Percentiles rank a stretch among this genome's conserved stretches.
These are phyloP conservation scores for Latrodectus elegans DNA, from an alignment of 2,888 invertebrate genomes.

Conservation along the genomic window DNA sequence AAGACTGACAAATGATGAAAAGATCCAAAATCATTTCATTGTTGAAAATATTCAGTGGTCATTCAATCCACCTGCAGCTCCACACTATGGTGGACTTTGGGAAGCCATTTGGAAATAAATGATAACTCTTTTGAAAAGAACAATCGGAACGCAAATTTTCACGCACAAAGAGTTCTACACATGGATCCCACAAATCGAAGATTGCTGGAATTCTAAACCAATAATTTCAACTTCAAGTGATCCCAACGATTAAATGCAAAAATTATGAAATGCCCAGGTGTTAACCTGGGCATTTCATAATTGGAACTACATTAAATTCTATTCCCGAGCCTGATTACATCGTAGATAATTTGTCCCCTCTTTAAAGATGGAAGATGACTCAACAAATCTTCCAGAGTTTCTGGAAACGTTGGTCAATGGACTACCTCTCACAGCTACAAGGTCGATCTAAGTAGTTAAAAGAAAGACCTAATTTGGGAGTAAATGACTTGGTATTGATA, in stretches of 20 bases:
- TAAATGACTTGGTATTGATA: background rate
- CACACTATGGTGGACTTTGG: background rate
- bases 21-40: background rate
- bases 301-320: background rate
- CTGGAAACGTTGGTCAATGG: background rate
- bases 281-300: background rate
- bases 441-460: background rate
- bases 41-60: background rate
- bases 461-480: background rate
- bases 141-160: background rate
- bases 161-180: background rate
- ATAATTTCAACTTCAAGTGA: background rate
- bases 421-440: background rate
- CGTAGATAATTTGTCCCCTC: background rate
- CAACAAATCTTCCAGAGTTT: background rate
- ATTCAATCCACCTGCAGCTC: conserved; percentile 4
- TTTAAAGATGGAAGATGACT: background rate
- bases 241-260: no score
- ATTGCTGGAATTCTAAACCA: background rate
- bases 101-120: no score
- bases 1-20: background rate
- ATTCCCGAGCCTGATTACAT: background rate
- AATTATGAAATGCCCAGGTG: no score
- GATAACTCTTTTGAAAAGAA: background rate
- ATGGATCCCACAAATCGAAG: background rate